These are phyloP conservation scores for Brachionus manjavacas DNA, from an alignment of 1,140 invertebrate species.

Conservation along the genomic window DNA sequence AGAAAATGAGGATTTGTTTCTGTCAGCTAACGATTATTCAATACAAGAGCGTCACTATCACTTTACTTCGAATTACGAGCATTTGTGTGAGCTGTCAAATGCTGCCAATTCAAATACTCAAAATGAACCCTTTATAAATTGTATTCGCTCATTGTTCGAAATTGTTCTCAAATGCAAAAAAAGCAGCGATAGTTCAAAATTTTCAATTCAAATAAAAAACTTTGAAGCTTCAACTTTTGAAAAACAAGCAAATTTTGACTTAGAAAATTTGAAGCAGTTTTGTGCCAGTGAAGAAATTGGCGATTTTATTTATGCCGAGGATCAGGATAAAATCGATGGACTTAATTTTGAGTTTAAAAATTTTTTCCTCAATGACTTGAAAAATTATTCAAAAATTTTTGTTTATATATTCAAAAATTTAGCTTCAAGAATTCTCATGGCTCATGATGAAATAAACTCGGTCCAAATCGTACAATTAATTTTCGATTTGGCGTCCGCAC, in stretches of 20 bases:
- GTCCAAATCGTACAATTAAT: not conserved
- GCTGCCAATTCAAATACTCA: not conserved
- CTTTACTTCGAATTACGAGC: slow-evolving; percentile 14
- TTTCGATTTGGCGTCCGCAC: not conserved
- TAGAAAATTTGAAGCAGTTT: not conserved
- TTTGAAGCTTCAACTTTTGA: not conserved
- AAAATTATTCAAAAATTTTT: slow-evolving; percentile 28
- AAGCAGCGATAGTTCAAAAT: not conserved
- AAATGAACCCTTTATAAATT: not conserved
- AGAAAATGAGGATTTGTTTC: slow-evolving; percentile 13
- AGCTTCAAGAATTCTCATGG: not conserved
- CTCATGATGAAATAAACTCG: slow-evolving; percentile 30
- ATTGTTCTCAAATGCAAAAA: not conserved
- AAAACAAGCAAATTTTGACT: not conserved
- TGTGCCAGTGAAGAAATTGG: not conserved
- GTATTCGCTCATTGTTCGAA: not conserved
- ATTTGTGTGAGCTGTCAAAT: not conserved
- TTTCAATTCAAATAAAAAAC: slow-evolving; percentile 2
- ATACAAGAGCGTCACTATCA: slow-evolving; percentile 33
- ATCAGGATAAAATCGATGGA: not conserved
- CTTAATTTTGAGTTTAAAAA: not conserved
- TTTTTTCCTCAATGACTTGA: not conserved
- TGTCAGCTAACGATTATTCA: slow-evolving; percentile 2
- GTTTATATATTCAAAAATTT: not conserved
- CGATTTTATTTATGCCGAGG: not conserved